Base-by-base conservation (phyloP, 2,797 vertebrate species). In the Catharus ustulatus region DNA sequence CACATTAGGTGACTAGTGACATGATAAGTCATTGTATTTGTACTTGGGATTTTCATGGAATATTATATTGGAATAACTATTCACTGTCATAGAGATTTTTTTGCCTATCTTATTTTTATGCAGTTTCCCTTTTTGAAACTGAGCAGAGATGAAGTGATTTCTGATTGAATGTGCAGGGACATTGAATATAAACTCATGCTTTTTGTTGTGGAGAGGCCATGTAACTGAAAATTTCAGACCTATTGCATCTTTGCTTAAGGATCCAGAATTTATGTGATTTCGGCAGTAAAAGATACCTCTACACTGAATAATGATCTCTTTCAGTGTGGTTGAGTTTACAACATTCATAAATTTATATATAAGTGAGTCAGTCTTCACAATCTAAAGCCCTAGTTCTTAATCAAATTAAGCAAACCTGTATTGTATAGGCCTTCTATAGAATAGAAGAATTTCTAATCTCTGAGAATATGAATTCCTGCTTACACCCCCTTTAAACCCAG, bases 401-500 rank as follows among this genome's bases (percentile, higher is more conserved):
- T 63, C 19, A 76, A 68, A 64, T 61, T 20, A 87, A 36, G 19
- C 46, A 30, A 20, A 52, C 11, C 8, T 58, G 11, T 36, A 46
- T 22, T 76, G 7, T 36, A 40, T 19, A 40, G 11, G 9, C 9
- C 51, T 77, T 45, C 40, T 78, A 49, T n/a, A 63, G 14, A 54
- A 66, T 4, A 63, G 27, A 80, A 19, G 4, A 11, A 67, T 40
- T 15, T 24, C 11, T 17, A 29, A 9, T 49, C 14, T 36, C 43
- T 15, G 19, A 71, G 24, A 51, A 54, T 52, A 7, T 23, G 46
- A 90, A 68, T 68, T 90, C 12, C 21, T 66, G 7, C 16, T 89
- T 45, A 38, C 3, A 5, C 3, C 1, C 3, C 18, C 10, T 52
- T 69, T 2, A 1, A 75, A 13, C 64, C 6, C 26, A 69, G 23